Conservation (phyloP, 2,113 vertebrate genomes). For the Bungarus multicinctus region DNA sequence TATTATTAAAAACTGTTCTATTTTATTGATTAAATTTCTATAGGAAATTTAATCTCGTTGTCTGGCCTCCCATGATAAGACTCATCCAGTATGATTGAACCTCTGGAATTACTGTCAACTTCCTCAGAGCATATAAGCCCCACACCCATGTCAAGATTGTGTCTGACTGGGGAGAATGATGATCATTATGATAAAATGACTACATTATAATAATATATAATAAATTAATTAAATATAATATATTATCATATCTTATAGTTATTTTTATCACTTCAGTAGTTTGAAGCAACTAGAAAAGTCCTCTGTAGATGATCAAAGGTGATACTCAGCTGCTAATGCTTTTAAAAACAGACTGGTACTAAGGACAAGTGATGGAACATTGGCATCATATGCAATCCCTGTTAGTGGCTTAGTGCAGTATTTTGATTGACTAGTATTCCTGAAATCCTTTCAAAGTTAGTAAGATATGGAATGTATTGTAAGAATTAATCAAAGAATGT, state of each 20-base stretch:
- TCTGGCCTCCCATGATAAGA: too few species aligned
- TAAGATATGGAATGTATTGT: neutral
- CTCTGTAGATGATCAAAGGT: neutral
- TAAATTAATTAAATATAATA: too few species aligned
- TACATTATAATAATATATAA: too few species aligned
- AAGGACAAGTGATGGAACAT: neutral
- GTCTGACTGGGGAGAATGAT: neutral
- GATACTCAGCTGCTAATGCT: neutral
- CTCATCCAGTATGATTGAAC: too few species aligned
- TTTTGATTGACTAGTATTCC: neutral
- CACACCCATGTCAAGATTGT: neutral
- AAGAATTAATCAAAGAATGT: neutral
- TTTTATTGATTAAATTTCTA: too few species aligned
- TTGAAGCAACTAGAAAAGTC: neutral
- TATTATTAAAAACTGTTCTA: too few species aligned
- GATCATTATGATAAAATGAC: neutral
- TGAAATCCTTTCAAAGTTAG: neutral
- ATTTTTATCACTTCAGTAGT: neutral
- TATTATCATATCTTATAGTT: neutral
- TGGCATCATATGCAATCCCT: neutral
- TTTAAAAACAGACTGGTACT: neutral
- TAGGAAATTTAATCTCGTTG: too few species aligned
- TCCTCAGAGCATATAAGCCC: too few species aligned
- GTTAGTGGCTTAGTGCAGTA: neutral
- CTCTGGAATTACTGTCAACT: too few species aligned